These are phyloP conservation scores for Notodonta ziczac DNA, from an alignment of 2,888 invertebrate species.

Conservation along the genomic window DNA sequence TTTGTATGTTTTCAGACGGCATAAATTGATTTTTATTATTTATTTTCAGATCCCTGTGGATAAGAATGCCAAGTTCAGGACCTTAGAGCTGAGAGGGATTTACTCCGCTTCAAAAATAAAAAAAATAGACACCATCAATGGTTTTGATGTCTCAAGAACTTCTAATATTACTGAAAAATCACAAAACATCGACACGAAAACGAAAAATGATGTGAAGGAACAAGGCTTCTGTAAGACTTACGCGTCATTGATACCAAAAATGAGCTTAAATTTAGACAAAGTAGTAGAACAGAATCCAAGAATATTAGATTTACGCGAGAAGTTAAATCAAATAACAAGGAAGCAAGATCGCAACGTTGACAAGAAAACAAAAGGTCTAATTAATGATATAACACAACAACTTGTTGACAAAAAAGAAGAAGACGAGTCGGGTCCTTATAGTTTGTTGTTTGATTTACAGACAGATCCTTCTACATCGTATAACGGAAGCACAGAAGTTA, in stretches of 20 bases:
- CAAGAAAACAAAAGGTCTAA: conserved; percentile 71
- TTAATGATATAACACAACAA: conserved; percentile 75
- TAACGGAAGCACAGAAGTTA: conserved; percentile 47
- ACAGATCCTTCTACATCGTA: conserved; percentile 66
- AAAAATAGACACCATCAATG: conserved; percentile 52
- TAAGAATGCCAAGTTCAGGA: conserved; percentile 74
- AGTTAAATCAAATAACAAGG: conserved; percentile 75
- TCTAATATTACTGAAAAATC: conserved; percentile 49
- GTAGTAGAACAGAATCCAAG: conserved; percentile 75
- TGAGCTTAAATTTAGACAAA: conserved; percentile 73
- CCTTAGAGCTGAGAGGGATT: conserved; percentile 66
- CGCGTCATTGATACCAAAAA: conserved; percentile 75
- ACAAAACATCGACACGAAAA: conserved; percentile 50
- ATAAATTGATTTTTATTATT: background rate
- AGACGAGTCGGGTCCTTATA: conserved; percentile 85
- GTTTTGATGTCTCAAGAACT: conserved; percentile 52
- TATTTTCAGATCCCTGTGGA: conserved; percentile 74
- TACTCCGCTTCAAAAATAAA: conserved; percentile 67
- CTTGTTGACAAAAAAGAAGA: conserved; percentile 74
- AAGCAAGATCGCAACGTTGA: conserved; percentile 74
- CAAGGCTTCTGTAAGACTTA: conserved; percentile 67
- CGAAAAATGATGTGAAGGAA: conserved; percentile 61
- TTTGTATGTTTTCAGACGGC: too few relatives aligned
- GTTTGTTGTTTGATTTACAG: conserved; percentile 83
- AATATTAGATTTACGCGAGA: conserved; percentile 76